Evolutionary conservation across 2,888 invertebrate genomes (phyloP).

Genomic region (Caenorhabditis plicata): DNA sequence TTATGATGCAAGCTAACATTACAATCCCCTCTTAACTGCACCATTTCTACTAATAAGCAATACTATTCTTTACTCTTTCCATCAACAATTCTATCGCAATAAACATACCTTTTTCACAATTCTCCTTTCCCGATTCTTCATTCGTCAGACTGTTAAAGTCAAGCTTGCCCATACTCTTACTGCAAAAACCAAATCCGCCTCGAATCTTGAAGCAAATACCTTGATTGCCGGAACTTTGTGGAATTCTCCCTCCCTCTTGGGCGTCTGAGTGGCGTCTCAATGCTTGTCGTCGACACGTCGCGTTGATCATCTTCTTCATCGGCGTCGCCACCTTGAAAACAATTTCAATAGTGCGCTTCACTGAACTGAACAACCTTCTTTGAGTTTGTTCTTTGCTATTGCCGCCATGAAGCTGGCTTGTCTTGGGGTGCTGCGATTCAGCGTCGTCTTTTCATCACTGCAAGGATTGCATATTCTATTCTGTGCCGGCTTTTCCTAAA

Average conservation of each 20-base stretch:
- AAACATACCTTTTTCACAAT: neutral
- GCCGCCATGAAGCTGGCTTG: slow-evolving; percentile 48
- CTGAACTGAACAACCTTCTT: slow-evolving; percentile 27
- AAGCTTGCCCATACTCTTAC: slow-evolving; percentile 1
- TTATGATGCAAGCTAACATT: too few species aligned
- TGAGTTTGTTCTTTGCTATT: slow-evolving; percentile 20
- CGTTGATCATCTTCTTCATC: neutral
- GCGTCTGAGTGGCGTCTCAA: neutral
- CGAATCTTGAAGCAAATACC: neutral
- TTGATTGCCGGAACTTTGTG: neutral
- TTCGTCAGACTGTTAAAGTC: neutral
- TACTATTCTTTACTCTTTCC: too few species aligned
- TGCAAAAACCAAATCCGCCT: neutral
- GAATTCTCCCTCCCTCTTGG: neutral
- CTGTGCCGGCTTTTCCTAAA: neutral
- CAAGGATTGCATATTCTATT: neutral
- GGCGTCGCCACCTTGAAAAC: neutral
- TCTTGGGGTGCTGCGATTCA: slow-evolving; percentile 30
- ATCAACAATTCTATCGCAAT: neutral
- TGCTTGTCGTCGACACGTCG: neutral
- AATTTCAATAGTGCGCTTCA: too few species aligned
- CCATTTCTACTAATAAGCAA: too few species aligned
- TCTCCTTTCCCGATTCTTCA: neutral
- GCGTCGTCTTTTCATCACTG: neutral
- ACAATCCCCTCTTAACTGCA: too few species aligned